phyloP scores from a whole-genome alignment of 92 coral and sea anemone genomes.

The Epizoanthus ramosus region DNA sequence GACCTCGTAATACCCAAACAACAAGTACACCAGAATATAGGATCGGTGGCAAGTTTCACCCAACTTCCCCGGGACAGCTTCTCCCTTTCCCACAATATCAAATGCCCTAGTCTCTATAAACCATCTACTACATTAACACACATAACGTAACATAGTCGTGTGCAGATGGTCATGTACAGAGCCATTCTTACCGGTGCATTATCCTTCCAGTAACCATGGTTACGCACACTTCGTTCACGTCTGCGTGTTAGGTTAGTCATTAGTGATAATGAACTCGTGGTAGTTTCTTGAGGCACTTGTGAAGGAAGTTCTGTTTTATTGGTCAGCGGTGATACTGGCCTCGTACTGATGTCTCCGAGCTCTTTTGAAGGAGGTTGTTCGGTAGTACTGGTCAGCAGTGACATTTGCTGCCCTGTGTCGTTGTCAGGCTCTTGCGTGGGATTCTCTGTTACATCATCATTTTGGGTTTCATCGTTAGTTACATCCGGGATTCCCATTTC shows the following conservation, averaged over 20 bases:
- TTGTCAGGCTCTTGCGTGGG: neutral
- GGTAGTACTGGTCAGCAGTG: neutral
- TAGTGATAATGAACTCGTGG: neutral
- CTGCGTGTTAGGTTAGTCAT: neutral
- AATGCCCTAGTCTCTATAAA: no score
- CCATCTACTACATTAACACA: no score
- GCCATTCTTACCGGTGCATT: no score
- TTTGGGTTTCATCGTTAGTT: neutral
- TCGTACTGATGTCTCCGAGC: neutral
- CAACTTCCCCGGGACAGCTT: no score
- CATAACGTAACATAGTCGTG: no score
- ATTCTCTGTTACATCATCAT: neutral
- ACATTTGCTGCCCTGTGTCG: neutral
- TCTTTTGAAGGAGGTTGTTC: neutral
- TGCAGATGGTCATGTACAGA: no score
- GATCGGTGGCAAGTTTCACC: no score
- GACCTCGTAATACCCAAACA: no score
- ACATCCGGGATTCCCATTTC: neutral
- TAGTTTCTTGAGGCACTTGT: neutral
- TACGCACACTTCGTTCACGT: no score
- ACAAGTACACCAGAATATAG: no score
- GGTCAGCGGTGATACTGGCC: neutral
- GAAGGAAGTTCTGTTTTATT: neutral
- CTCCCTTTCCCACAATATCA: no score
- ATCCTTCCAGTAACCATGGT: no score